Percentiles rank a stretch among this genome's conserved stretches.
Conservation (phyloP, 2,888 invertebrate species). For the Pyrochroa serraticornis region DNA sequence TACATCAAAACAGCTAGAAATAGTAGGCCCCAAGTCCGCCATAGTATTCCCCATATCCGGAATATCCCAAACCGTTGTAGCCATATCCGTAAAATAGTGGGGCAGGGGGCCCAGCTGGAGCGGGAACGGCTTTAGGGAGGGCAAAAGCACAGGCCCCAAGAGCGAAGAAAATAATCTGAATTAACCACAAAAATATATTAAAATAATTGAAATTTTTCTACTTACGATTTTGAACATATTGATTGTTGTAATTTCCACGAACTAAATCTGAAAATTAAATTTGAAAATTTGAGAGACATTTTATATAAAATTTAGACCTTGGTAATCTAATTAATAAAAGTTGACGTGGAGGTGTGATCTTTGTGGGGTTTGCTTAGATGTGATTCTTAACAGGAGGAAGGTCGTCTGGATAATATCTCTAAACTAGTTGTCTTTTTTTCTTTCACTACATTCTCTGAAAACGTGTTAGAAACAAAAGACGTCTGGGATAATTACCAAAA, state of each 20-base stretch:
- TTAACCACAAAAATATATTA: background rate
- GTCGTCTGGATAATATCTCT: no score
- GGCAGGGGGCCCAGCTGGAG: slow-evolving; percentile 1
- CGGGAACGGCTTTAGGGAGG: slow-evolving; percentile 48
- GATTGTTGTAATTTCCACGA: background rate
- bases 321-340: no score
- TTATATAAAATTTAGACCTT: no score
- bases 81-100: background rate
- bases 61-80: slow-evolving; percentile 5
- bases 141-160: slow-evolving; percentile 48
- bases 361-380: no score
- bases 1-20: background rate
- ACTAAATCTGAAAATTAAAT: background rate
- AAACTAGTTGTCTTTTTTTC: no score
- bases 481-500: no score
- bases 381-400: no score
- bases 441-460: no score
- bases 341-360: no score
- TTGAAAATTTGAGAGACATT: background rate
- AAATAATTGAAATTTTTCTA: background rate
- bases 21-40: slow-evolving; percentile 11
- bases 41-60: slow-evolving; percentile 11
- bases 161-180: slow-evolving; percentile 37
- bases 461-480: no score
- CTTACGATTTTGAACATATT: slow-evolving; percentile 25